Conservation (phyloP, 2,888 invertebrate genomes). For the Rhodophaea formosa region DNA sequence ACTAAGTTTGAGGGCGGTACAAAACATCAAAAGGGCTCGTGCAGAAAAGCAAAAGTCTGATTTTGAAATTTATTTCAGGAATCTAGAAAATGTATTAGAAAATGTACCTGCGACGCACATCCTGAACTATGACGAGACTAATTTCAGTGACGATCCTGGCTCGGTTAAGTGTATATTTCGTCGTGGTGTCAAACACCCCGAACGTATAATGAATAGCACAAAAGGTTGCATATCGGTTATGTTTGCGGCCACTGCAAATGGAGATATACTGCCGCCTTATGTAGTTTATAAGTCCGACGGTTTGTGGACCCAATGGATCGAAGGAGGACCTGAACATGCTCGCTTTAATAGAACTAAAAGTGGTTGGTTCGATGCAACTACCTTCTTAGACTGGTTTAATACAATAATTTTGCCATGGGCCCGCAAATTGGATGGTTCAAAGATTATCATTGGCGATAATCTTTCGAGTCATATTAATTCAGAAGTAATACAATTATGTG, state of each 20-base stretch:
- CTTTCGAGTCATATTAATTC: not conserved
- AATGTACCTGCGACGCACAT: not conserved
- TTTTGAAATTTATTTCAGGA: constrained; percentile 27
- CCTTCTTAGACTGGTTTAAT: constrained; percentile 28
- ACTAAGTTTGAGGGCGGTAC: constrained; percentile 27
- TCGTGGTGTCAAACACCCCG: constrained; percentile 27
- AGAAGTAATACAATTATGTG: not conserved
- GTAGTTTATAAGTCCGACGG: constrained; percentile 26
- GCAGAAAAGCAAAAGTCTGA: constrained; percentile 30
- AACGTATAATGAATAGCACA: constrained; percentile 27
- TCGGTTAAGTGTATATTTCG: constrained; percentile 20
- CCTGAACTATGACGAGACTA: constrained; percentile 28
- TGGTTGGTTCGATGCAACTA: constrained; percentile 29
- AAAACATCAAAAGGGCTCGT: constrained; percentile 31
- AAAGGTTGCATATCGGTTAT: constrained; percentile 31
- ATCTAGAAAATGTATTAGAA: constrained; percentile 19
- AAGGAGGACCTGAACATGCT: constrained; percentile 23
- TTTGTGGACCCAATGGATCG: constrained; percentile 25
- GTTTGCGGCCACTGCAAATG: constrained; percentile 27
- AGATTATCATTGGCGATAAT: not conserved
- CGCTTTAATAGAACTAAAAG: constrained; percentile 27
- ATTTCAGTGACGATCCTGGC: constrained; percentile 26
- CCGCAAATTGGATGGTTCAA: not conserved
- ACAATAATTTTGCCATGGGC: constrained; percentile 26
- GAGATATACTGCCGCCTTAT: constrained; percentile 23